phyloP scores from a whole-genome alignment of 2,888 invertebrate genomes.

The Scelioninae gen. 1 region DNA sequence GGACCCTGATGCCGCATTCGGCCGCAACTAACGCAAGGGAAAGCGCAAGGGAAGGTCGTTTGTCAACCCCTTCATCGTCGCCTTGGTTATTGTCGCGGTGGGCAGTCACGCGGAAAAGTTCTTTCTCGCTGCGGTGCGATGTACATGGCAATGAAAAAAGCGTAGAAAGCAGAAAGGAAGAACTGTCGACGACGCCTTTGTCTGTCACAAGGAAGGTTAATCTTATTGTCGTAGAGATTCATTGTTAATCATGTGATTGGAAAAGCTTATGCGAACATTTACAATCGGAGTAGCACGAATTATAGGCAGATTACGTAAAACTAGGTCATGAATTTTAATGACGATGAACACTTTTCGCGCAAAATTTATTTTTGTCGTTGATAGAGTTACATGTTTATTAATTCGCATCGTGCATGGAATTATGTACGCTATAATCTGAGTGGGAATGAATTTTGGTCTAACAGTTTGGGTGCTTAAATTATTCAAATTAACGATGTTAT shows the following conservation, averaged over 20 bases:
- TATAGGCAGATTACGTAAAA: conserved; percentile 55
- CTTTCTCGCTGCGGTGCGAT: conserved; percentile 67
- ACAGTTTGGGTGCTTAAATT: too few species aligned
- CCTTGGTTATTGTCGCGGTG: conserved; percentile 72
- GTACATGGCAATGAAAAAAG: conserved; percentile 48
- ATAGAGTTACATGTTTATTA: conserved; percentile 32
- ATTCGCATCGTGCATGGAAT: too few species aligned
- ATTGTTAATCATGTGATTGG: conserved; percentile 65
- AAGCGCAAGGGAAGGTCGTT: conserved; percentile 60
- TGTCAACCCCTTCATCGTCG: conserved; percentile 72
- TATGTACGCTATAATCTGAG: too few species aligned
- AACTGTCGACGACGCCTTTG: conserved; percentile 55
- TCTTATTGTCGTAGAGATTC: conserved; percentile 59
- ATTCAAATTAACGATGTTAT: too few species aligned
- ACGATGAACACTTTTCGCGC: conserved; percentile 4
- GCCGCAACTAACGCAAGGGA: conserved; percentile 69
- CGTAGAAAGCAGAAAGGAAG: conserved; percentile 18
- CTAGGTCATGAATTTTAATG: conserved; percentile 58
- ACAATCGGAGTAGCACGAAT: conserved; percentile 43
- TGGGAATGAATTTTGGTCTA: too few species aligned
- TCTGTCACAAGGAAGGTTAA: conserved; percentile 56
- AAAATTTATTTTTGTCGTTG: conserved; percentile 1
- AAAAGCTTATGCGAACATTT: conserved; percentile 56
- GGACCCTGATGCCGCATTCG: conserved; percentile 74
- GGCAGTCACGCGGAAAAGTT: conserved; percentile 72